Base-by-base conservation (phyloP, 1,140 invertebrate genomes). In the Camponotus floridanus region DNA sequence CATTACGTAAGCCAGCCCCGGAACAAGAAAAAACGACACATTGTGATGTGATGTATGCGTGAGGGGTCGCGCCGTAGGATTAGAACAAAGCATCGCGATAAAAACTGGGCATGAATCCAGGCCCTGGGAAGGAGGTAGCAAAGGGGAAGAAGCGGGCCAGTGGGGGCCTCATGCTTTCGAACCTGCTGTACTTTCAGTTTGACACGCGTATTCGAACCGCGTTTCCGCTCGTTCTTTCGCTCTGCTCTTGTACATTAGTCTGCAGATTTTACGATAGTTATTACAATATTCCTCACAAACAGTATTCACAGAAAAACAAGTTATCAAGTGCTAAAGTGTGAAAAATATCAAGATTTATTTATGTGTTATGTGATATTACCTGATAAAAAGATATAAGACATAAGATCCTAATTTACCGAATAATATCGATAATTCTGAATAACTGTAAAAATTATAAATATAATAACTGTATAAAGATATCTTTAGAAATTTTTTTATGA, bases 11-110 rank as follows among this genome's bases (percentile, higher is more conserved):
- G 76, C 68, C 87, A 85, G 86, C 86, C 85, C 87, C 91, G 90
- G 91, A 93, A 93, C 86, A 87, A 92, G 91, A 94, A 94, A 94
- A 95, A 94, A 94, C 92, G 93, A 93, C 92, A 93, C 94, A 94
- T 94, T 93, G 94, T 94, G 88, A 92, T 94, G 89, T 61, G 91
- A 91, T 89, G 91, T 91, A 93, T 92, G 89, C 83, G 74, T 80
- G 92, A 91, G 93, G 91, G 91, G 90, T 87, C 87, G 92, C 84
- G 74, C 89, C 79, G 91, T 86, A 91, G 90, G 88, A 92, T 93
- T 95, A 95, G 94, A 95, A 95, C 94, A 95, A 95, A 95, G 93
- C 68, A 62, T 21, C 5, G 65, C 90, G 93, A 94, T 93, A 94
- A 94, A 95, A 95, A 94, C 91, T 94, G 92, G 91, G 92, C 92